A percentile compares a stretch with the other conserved stretches of the same genome.
phyloP scores from a whole-genome alignment of 2,888 invertebrate genomes.

The Calliscelio sp. region DNA sequence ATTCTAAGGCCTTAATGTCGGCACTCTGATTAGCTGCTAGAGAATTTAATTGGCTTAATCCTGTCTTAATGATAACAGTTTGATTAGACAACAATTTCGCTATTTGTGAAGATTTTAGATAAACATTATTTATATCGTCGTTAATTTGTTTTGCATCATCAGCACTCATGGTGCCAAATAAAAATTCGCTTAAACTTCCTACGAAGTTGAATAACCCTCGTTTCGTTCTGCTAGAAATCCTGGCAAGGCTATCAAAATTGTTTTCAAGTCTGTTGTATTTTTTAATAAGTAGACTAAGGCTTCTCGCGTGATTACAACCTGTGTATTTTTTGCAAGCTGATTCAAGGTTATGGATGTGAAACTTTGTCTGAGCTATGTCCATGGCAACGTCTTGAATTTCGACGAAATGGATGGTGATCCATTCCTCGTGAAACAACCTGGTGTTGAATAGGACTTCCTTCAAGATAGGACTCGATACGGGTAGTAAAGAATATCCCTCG shows the following conservation, averaged over 20 bases:
- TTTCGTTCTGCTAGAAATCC: slow-evolving; percentile 22
- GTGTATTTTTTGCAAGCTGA: background rate
- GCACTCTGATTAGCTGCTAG: background rate
- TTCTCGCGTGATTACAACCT: background rate
- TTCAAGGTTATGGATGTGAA: background rate
- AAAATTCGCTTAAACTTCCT: slow-evolving; percentile 4
- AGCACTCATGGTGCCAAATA: slow-evolving; percentile 46
- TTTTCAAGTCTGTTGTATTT: no score
- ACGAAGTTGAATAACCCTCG: slow-evolving; percentile 35
- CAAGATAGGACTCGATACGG: slow-evolving; percentile 8
- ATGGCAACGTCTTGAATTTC: slow-evolving; percentile 2
- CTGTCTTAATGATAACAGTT: slow-evolving; percentile 18
- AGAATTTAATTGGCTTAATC: background rate
- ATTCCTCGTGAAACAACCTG: slow-evolving; percentile 10
- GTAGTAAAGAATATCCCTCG: no score
- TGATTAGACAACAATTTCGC: slow-evolving; percentile 27
- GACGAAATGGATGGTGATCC: slow-evolving; percentile 8
- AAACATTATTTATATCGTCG: slow-evolving; percentile 39
- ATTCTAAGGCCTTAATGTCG: background rate
- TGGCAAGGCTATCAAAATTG: background rate
- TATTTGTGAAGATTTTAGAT: slow-evolving; percentile 2
- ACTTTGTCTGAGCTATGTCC: background rate
- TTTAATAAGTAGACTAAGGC: no score
- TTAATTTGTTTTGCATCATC: slow-evolving; percentile 36
- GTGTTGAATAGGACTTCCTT: background rate